A percentile compares a stretch with the other conserved stretches of the same genome.
Evolutionary conservation across 1,140 invertebrate genomes (phyloP).

Genomic region (Diorhabda carinulata): DNA sequence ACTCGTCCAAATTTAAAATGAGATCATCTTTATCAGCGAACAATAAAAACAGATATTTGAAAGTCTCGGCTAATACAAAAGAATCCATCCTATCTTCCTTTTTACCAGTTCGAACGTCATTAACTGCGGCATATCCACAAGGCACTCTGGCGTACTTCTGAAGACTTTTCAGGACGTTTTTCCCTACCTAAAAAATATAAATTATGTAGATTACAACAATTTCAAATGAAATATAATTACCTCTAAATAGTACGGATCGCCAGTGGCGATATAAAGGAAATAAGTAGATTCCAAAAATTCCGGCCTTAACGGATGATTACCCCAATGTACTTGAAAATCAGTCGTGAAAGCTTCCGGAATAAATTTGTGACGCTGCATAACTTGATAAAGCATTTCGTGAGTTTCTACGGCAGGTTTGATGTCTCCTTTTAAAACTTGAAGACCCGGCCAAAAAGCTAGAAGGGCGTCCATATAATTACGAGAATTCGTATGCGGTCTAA

Average conservation of each 20-base stretch:
- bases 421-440: slow-evolving; percentile 92
- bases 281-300: slow-evolving; percentile 99
- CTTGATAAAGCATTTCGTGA: slow-evolving; percentile 95
- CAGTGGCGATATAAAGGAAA: slow-evolving; percentile 91
- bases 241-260: slow-evolving; percentile 91
- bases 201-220: neutral
- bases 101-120: slow-evolving; percentile 78
- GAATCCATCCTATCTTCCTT: slow-evolving; percentile 95
- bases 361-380: slow-evolving; percentile 95
- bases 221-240: slow-evolving; percentile 51
- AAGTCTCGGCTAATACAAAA: slow-evolving; percentile 95
- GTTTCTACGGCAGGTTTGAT: slow-evolving; percentile 95
- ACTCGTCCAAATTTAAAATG: slow-evolving; percentile 89
- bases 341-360: slow-evolving; percentile 96
- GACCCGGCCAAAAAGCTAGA: slow-evolving; percentile 95
- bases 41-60: slow-evolving; percentile 94
- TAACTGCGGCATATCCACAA: slow-evolving; percentile 95
- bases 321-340: slow-evolving; percentile 97
- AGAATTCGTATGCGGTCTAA: slow-evolving; percentile 84
- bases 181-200: slow-evolving; percentile 53
- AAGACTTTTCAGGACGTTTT: slow-evolving; percentile 83
- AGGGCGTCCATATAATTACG: slow-evolving; percentile 97
- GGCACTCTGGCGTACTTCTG: slow-evolving; percentile 88
- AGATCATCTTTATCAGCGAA: slow-evolving; percentile 88
- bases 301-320: slow-evolving; percentile 92